Evolutionary conservation across 2,888 invertebrate genomes (phyloP), one percentile per base, ranked within the genome.

Genomic region (Elgonia sp.): DNA sequence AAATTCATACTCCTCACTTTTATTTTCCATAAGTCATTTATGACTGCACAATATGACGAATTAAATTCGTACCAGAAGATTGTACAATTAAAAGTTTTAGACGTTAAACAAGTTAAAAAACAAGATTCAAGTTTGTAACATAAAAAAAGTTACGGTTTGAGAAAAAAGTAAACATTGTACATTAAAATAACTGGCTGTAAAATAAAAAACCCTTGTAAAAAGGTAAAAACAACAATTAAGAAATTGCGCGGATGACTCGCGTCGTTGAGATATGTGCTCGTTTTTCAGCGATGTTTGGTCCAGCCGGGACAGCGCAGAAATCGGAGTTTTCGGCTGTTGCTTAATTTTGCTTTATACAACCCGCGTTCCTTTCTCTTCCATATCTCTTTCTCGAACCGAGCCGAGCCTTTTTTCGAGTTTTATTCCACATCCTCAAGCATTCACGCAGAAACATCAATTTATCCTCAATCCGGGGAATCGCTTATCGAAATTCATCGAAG

Each of bases 401-500:
- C 53, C 14, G 20, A 72, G 62, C n/a, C 55, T 57, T 82, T 46
- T 37, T 62, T 77, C 20, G 18, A 62, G 40, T 69, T 86, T 86
- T 82, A 81, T 82, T 84, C 70, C 77, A 69, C 42, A 63, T 87
- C 67, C 67, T 60, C 75, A 75, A 67, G 37, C 63, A 73, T 63
- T 77, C 69, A 55, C 46, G 46, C 72, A 80, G 83, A 84, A 69
- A 86, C 80, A 76, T 63, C 87, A 76, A 80, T 84, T 87, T 57
- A 82, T 84, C 63, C 75, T 50, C 16, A 63, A 77, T 82, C 73
- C 69, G 67, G 37, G 63, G 79, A 80, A 77, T 82, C 76, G 81
- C 81, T 87, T 87, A 76, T 87, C 81, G 81, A 39, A 63, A 84
- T 81, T 84, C 80, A 63, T 55, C 55, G 84, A 80, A 84, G 81